These are phyloP conservation scores for Columba janthina DNA, from an alignment of 2,113 vertebrate genomes.

Conservation along the genomic window DNA sequence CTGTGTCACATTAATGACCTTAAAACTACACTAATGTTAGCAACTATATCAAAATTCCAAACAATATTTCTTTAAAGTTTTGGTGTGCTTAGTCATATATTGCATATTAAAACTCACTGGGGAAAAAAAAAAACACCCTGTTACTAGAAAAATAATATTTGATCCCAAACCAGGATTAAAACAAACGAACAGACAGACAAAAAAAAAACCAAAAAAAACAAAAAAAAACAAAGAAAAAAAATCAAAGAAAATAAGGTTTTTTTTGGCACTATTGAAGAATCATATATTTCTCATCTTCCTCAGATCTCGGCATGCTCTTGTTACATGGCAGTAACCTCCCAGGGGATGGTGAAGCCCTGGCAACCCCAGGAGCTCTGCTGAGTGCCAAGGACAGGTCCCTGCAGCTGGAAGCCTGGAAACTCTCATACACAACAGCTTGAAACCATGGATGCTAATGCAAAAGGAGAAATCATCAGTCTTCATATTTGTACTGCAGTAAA, in stretches of 20 bases:
- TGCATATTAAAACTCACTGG: not conserved
- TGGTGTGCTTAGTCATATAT: not conserved
- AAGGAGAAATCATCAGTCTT: not conserved
- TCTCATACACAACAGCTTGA: not conserved
- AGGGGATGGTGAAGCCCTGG: not conserved
- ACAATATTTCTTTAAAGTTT: not conserved
- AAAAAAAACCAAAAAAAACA: too few relatives aligned
- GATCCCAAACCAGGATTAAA: not conserved
- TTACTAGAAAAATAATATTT: not conserved
- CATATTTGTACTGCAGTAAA: not conserved
- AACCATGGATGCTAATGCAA: not conserved
- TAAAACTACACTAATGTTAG: not conserved
- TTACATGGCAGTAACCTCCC: not conserved
- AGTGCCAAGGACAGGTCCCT: not conserved
- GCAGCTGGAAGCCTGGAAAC: not conserved
- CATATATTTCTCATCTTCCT: not conserved
- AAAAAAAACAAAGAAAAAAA: too few relatives aligned
- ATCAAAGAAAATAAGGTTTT: not conserved
- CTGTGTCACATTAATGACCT: not conserved
- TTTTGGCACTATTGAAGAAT: not conserved
- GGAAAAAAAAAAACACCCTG: not conserved
- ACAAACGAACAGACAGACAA: not conserved
- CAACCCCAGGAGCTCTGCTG: not conserved
- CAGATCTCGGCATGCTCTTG: accelerated
- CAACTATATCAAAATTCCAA: not conserved